A percentile compares a stretch with the other conserved stretches of the same genome.
Evolutionary conservation across 2,797 vertebrate genomes (phyloP).

Genomic region (Lepilemur septentrionalis): DNA sequence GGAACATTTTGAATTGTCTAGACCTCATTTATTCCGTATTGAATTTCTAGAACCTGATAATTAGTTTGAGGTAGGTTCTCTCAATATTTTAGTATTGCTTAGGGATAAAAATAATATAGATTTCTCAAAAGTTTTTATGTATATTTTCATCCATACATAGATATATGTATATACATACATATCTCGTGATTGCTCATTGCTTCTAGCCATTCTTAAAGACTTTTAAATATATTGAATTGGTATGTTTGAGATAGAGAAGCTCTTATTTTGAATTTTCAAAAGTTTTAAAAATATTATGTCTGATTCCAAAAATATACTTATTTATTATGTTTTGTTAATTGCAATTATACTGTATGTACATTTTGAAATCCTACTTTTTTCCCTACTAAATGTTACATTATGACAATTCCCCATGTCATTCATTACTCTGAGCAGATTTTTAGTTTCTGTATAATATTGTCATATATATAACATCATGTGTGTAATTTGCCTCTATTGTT

Average conservation of each 20-base stretch:
- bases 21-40: conserved; percentile 7
- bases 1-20: not conserved
- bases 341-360: not conserved
- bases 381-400: conserved; percentile 18
- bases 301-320: not conserved
- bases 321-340: conserved; percentile 50
- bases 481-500: not conserved
- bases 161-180: not conserved
- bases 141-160: not conserved
- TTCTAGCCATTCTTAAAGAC: conserved; percentile 32
- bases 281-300: not conserved
- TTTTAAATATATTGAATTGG: conserved; percentile 35
- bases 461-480: not conserved
- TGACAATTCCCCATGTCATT: conserved; percentile 13
- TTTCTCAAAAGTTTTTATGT: not conserved
- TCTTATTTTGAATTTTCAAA: conserved; percentile 34
- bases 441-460: not conserved
- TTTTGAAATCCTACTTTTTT: not conserved
- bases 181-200: not conserved
- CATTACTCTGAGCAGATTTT: conserved; percentile 41
- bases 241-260: not conserved
- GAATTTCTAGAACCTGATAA: not conserved
- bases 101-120: not conserved
- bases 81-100: conserved; percentile 24
- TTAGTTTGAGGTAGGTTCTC: not conserved